Evolutionary conservation across 2,888 invertebrate species (phyloP), one percentile per base, ranked within the genome.

Genomic region (Drosophila paramelanica): DNA sequence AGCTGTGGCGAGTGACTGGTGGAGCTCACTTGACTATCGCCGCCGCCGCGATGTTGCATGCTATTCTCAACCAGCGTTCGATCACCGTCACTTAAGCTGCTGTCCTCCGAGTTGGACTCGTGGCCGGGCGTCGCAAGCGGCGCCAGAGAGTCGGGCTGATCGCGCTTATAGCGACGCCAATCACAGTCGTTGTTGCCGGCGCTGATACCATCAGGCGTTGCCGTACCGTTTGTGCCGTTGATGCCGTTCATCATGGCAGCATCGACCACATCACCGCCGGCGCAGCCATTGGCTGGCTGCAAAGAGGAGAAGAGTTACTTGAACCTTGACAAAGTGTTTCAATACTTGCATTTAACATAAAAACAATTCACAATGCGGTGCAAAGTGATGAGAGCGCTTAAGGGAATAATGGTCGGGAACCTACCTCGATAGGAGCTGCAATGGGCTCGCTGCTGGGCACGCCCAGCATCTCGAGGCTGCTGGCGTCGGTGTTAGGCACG

Each of bases 1-100:
- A 92, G 67, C 61, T 92, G 92, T 6, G 92, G 92, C 20, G 92
- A 92, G 66, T 91, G 91, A 71, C 91, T 92, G 67, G 90, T 89
- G 61, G 91, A 92, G 20, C 92, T 92, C n/a, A 92, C 81, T 68
- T 91, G 91, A 55, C 91, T 91, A 62, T 90, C 90, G 38, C 89
- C 90, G 57, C 90, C 90, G 6, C 90, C 87, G 31, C 90, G 84
- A 67, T 90, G 82, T 45, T 89, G 86, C 52, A 91, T 60, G 55
- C 73, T 84, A 11, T 84, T 90, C 70, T 93, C 93, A 27, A 93
- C 93, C 27, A 93, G 78, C 0, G 93, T 93, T n/a, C 93, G 93
- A 91, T 96, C 96, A 81, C 96, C 95, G 88, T 96, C 96, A 73
- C 96, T 96, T 39, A 96, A 93, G 89, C 96, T 96, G 87, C 96